Base-by-base conservation (phyloP, 1,140 invertebrate species). In the Scaptodrosophila lebanonensis region DNA sequence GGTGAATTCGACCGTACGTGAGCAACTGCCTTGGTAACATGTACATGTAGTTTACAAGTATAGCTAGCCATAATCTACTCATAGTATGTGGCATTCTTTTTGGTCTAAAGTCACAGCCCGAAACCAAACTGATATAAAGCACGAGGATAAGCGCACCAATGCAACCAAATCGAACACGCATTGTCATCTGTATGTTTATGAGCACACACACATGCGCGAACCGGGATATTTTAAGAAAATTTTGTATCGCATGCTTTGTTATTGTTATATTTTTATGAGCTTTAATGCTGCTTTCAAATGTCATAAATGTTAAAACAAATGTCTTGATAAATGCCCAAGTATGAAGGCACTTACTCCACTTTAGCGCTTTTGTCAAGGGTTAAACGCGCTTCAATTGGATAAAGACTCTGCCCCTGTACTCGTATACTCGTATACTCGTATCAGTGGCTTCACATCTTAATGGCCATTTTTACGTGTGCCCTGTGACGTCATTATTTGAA, bases 91-190 rank as follows among this genome's bases (percentile, higher is more conserved):
- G n/a, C n/a, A n/a, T n/a, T n/a, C n/a, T n/a, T n/a, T n/a, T n/a
- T n/a, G 65, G 65, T 79, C 60, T 66, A 73, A 79, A 82, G 82
- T 79, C 73, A 82, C 82, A 79, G 73, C 69, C 39, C 60, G 66
- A 82, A 79, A 69, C 68, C 73, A 79, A 73, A 79, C 73, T 73
- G 73, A 79, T 75, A 73, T 69, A 64, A 75, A 82, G 82, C 73
- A 79, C 53, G 54, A 66, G 61, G 68, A 63, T 61, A 35, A 42
- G 49, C 38, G 59, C 48, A 60, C 15, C 47, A 53, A 47, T 62
- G n/a, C n/a, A 57, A 57, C 44, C 53, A 63, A 51, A 54, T 59
- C 53, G 29, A 59, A 45, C 58, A 54, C 54, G 40, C 39, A 44
- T 13, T 12, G 44, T 32, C 39, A 25, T 30, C 30, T 18, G 43